Evolutionary conservation across 2,888 invertebrate species (phyloP).

Genomic region (Habroteleia sp.): DNA sequence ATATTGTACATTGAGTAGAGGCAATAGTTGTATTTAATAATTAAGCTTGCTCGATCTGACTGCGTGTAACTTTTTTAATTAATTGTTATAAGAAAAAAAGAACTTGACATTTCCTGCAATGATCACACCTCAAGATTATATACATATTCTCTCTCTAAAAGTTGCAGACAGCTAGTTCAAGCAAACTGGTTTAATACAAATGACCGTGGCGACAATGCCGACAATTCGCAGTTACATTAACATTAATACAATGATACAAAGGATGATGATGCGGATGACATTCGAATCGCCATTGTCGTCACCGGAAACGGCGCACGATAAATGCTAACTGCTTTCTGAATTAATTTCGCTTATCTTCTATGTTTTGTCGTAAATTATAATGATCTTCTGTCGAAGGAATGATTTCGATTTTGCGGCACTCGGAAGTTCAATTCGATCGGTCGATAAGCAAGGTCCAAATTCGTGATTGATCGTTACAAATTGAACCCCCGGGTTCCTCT

Average conservation of each 20-base stretch:
- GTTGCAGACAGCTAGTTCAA: conserved; percentile 23
- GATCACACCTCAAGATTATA: conserved; percentile 27
- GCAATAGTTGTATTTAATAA: conserved; percentile 80
- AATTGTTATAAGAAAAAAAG: conserved; percentile 5
- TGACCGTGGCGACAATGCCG: conserved; percentile 64
- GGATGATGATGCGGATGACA: conserved; percentile 55
- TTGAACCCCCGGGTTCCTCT: conserved; percentile 23
- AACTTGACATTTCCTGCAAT: neutral
- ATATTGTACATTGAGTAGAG: conserved; percentile 81
- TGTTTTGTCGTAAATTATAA: conserved; percentile 60
- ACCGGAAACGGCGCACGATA: conserved; percentile 67
- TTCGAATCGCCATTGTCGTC: conserved; percentile 65
- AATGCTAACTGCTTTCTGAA: conserved; percentile 68
- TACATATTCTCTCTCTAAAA: conserved; percentile 26
- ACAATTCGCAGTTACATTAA: conserved; percentile 52
- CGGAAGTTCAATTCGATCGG: conserved; percentile 16
- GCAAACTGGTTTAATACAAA: conserved; percentile 59
- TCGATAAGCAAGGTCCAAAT: too few species aligned
- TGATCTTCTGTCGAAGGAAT: conserved; percentile 74
- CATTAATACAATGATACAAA: conserved; percentile 59
- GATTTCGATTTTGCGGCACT: conserved; percentile 64
- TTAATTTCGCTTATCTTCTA: conserved; percentile 66
- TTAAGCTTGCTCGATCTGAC: conserved; percentile 47
- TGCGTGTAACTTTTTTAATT: conserved; percentile 6
- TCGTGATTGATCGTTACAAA: too few species aligned